phyloP scores from a whole-genome alignment of 2,113 vertebrate species.

The Eulemur macaco region DNA sequence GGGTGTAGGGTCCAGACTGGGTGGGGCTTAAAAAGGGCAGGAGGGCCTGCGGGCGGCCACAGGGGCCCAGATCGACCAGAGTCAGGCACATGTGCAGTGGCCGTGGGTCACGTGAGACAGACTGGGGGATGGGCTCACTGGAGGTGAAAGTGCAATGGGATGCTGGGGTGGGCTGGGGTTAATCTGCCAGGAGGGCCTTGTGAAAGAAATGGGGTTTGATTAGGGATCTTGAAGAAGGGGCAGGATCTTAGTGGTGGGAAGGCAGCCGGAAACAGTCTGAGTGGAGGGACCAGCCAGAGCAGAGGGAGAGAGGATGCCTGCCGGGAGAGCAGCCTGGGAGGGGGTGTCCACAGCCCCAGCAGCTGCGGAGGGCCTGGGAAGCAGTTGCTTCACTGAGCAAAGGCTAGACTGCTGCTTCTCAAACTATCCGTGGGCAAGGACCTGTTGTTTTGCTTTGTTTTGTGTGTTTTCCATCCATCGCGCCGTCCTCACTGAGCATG shows the following conservation, averaged over 20 bases:
- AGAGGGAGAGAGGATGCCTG: background rate
- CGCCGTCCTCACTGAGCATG: background rate
- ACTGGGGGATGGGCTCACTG: background rate
- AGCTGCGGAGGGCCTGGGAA: background rate
- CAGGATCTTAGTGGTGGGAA: background rate
- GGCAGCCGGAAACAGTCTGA: background rate
- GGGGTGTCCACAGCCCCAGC: background rate
- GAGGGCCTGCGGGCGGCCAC: no score
- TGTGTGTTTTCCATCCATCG: background rate
- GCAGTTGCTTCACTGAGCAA: background rate
- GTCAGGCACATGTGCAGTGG: background rate
- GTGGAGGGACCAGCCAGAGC: background rate
- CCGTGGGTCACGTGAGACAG: accelerated
- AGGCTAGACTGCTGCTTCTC: background rate
- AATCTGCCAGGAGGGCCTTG: background rate
- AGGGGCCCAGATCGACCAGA: background rate
- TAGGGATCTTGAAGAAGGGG: background rate
- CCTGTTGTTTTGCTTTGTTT: background rate
- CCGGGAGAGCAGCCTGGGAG: accelerated
- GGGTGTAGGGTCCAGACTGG: background rate
- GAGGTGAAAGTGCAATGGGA: background rate
- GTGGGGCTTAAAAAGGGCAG: background rate
- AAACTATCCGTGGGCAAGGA: background rate
- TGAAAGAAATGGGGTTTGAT: background rate
- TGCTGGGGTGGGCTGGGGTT: accelerated